A percentile compares a stretch with the other conserved stretches of the same genome.
Conservation (phyloP, 2,888 invertebrate species). For the Drosophila subsilvestris region DNA sequence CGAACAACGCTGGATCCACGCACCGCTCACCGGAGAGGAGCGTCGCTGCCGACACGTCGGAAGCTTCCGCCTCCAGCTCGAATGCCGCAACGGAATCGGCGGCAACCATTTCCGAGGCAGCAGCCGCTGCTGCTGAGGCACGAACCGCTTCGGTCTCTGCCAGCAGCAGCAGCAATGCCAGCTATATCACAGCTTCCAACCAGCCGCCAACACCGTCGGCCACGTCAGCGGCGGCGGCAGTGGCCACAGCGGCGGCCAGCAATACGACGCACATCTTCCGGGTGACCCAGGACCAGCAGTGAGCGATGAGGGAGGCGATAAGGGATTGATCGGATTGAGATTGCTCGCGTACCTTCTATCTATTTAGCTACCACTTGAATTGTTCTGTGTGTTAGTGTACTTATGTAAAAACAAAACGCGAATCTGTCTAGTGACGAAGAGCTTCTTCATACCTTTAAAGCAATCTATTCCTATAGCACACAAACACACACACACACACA, state of each 20-base stretch:
- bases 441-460: slow-evolving; percentile 43
- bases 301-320: slow-evolving; percentile 21
- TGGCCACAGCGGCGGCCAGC: slow-evolving; percentile 80
- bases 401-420: slow-evolving; percentile 75
- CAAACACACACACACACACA: slow-evolving; percentile 16
- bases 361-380: slow-evolving; percentile 44
- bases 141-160: slow-evolving; percentile 31
- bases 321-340: slow-evolving; percentile 5
- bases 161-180: slow-evolving; percentile 51
- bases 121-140: slow-evolving; percentile 33
- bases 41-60: slow-evolving; percentile 28
- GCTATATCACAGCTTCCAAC: slow-evolving; percentile 56
- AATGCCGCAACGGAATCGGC: slow-evolving; percentile 27
- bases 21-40: slow-evolving; percentile 56
- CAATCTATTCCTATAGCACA: slow-evolving; percentile 39
- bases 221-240: slow-evolving; percentile 75
- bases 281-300: slow-evolving; percentile 72
- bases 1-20: slow-evolving; percentile 39
- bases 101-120: slow-evolving; percentile 36
- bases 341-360: slow-evolving; percentile 35
- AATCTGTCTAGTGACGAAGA: slow-evolving; percentile 45
- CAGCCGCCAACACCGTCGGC: slow-evolving; percentile 70
- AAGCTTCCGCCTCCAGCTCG: slow-evolving; percentile 27
- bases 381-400: slow-evolving; percentile 73
- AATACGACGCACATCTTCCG: slow-evolving; percentile 79